Conservation (phyloP, 2,888 invertebrate species). For the Micropterix aruncella region DNA sequence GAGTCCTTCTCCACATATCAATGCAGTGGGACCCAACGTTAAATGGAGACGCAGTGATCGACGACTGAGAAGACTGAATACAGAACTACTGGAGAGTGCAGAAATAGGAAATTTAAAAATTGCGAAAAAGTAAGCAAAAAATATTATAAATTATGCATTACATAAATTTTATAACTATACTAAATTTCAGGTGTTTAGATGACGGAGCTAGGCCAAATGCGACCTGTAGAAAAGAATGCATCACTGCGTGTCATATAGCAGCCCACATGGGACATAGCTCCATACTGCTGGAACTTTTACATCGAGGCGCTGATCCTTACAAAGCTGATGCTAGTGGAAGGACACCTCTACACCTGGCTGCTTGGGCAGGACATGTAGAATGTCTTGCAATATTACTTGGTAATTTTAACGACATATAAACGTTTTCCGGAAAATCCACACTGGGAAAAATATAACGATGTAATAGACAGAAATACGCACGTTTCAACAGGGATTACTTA, state of each 20-base stretch:
- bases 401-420: too few relatives aligned
- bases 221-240: conserved; percentile 27
- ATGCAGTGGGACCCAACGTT: conserved; percentile 15
- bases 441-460: too few relatives aligned
- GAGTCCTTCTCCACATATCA: conserved; percentile 13
- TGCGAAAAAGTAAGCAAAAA: conserved; percentile 27
- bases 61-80: conserved; percentile 29
- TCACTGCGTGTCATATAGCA: conserved; percentile 34
- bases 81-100: conserved; percentile 32
- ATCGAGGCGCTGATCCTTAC: conserved; percentile 27
- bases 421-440: too few relatives aligned
- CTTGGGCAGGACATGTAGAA: conserved; percentile 28
- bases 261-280: conserved; percentile 25
- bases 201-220: conserved; percentile 35
- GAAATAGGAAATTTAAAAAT: conserved; percentile 23
- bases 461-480: too few relatives aligned
- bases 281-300: conserved; percentile 25
- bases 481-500: too few relatives aligned
- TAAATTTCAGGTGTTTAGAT: conserved; percentile 30
- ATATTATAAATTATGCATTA: too few relatives aligned
- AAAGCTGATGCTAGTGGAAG: conserved; percentile 28
- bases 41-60: conserved; percentile 28
- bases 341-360: conserved; percentile 34
- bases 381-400: conserved; percentile 28
- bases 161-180: too few relatives aligned